Evolutionary conservation across 2,888 invertebrate species (phyloP).

Genomic region (Hermaeophaga mercurialis): DNA sequence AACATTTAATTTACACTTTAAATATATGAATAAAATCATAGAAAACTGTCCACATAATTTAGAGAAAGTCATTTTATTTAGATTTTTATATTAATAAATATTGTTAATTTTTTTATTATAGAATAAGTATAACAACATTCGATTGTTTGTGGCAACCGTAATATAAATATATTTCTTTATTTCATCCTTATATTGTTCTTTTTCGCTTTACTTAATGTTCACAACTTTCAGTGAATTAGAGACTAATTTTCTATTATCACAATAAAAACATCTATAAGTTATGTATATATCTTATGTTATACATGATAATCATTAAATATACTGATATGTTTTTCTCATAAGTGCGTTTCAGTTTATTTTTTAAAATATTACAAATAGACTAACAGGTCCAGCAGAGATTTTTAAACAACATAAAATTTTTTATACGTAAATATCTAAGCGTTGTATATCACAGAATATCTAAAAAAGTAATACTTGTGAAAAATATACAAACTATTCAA

Average conservation of each 20-base stretch:
- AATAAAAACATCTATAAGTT: slow-evolving; percentile 14
- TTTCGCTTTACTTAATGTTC: too few species aligned
- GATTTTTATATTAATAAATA: too few species aligned
- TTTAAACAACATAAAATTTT: slow-evolving; percentile 2
- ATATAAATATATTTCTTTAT: too few species aligned
- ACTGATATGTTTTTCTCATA: slow-evolving; percentile 33
- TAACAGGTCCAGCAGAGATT: slow-evolving; percentile 15
- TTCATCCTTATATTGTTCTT: too few species aligned
- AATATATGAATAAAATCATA: background rate
- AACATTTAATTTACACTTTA: slow-evolving; percentile 2
- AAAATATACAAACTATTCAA: slow-evolving; percentile 7
- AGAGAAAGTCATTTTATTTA: too few species aligned
- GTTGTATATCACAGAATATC: slow-evolving; percentile 44
- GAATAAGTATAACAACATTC: too few species aligned
- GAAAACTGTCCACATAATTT: background rate
- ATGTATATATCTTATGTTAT: slow-evolving; percentile 9
- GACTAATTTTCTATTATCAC: slow-evolving; percentile 12
- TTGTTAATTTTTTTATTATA: too few species aligned
- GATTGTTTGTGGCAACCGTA: too few species aligned
- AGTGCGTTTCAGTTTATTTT: slow-evolving; percentile 18
- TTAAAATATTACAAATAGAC: background rate
- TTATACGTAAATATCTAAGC: slow-evolving; percentile 27
- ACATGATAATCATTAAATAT: too few species aligned
- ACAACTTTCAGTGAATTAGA: too few species aligned
- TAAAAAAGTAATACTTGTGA: slow-evolving; percentile 34